A percentile compares a stretch with the other conserved stretches of the same genome.
Evolutionary conservation across 2,888 invertebrate genomes (phyloP).

Genomic region (Nomada fabriciana): DNA sequence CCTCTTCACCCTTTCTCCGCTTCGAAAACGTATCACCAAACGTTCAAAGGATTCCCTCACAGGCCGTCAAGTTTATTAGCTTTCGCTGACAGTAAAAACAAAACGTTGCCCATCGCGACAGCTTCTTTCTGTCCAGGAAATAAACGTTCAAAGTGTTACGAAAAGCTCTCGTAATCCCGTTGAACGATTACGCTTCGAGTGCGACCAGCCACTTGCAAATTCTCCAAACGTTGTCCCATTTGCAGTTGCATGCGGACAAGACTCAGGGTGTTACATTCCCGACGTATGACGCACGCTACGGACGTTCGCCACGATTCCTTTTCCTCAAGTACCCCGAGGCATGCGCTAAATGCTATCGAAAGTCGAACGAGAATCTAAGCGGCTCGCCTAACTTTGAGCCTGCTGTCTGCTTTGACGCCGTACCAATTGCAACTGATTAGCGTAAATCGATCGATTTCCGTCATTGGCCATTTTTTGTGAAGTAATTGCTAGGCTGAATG

Average conservation of each 20-base stretch:
- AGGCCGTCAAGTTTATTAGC: conserved; percentile 13
- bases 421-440: too few species aligned
- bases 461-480: too few species aligned
- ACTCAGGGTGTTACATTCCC: conserved; percentile 80
- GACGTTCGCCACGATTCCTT: conserved; percentile 66
- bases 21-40: not conserved
- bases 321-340: conserved; percentile 39
- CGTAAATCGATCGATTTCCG: too few species aligned
- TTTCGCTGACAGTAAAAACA: conserved; percentile 18
- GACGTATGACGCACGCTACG: conserved; percentile 78
- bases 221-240: conserved; percentile 68
- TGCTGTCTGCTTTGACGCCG: too few species aligned
- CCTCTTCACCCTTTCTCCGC: not conserved
- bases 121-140: not conserved
- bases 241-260: conserved; percentile 67
- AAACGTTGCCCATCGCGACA: conserved; percentile 3
- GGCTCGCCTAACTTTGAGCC: too few species aligned
- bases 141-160: too few species aligned
- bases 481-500: too few species aligned
- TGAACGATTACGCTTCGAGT: not conserved
- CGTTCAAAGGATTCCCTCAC: conserved; percentile 15
- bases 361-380: conserved; percentile 32
- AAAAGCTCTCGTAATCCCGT: not conserved
- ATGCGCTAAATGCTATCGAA: conserved; percentile 29
- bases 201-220: conserved; percentile 20